A percentile compares a stretch with the other conserved stretches of the same genome.
phyloP scores from a whole-genome alignment of 1,140 invertebrate species.

The Aphis gossypii region DNA sequence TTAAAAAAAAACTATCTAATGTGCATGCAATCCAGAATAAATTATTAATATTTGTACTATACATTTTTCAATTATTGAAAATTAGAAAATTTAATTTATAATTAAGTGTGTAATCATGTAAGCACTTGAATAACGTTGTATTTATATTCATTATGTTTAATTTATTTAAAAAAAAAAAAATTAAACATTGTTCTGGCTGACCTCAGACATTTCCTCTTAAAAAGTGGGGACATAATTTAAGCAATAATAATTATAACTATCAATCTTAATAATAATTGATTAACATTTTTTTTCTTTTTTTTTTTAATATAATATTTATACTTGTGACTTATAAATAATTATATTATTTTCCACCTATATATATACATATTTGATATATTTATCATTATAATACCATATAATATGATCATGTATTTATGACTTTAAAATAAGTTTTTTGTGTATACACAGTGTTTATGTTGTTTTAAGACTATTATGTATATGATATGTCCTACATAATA shows the following conservation, averaged over 20 bases:
- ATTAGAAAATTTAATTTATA: conserved; percentile 31
- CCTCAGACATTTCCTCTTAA: neutral
- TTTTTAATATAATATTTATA: conserved; percentile 43
- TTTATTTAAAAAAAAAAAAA: neutral
- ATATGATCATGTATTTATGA: conserved; percentile 2
- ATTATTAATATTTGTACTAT: neutral
- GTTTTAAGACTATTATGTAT: neutral
- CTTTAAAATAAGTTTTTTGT: conserved; percentile 19
- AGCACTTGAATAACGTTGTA: neutral
- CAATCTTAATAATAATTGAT: conserved; percentile 24
- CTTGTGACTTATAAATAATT: neutral
- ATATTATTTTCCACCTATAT: neutral
- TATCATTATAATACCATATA: neutral
- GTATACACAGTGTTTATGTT: conserved; percentile 23
- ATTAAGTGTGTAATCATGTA: neutral
- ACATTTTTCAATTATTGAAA: neutral
- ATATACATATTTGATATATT: neutral
- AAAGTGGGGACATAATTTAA: conserved; percentile 7
- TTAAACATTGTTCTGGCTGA: neutral
- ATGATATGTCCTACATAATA: neutral
- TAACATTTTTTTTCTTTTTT: conserved; percentile 29
- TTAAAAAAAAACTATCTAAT: neutral
- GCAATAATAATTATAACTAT: conserved; percentile 35
- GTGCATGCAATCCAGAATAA: neutral
- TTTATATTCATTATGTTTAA: neutral